Evolutionary conservation across 30 jellyfish, hydroid and myxozoan genomes (phyloP), one percentile per base, ranked within the genome.

Genomic region (Aurelia sp.): DNA sequence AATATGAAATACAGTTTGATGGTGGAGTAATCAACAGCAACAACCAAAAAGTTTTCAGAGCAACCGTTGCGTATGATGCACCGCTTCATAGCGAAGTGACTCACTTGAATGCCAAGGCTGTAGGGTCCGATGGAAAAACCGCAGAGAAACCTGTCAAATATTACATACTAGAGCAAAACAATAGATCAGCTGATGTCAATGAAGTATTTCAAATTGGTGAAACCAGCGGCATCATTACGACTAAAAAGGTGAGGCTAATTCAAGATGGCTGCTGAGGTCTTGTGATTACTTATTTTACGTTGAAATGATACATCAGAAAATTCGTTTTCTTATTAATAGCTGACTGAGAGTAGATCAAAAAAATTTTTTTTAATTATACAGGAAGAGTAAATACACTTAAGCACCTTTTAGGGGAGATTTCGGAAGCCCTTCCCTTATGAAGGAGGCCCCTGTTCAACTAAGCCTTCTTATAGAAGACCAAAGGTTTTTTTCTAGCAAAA

Each of bases 101-200:
- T 47, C 41, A 62, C 52, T 76, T 88, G 73, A 71, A 63, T 23
- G 96, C 96, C 20, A 79, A 61, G 74, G 96, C 92, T 4, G 80
- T 67, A 2, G 80, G 78, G n/a, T 53, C 84, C 3, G 71, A 66
- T 23, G 89, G 89, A 40, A 62, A 63, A 4, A 20, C 74, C 17
- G 96, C 96, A 4, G 73, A 61, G 78, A 79, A 61, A 66, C 85
- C 85, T 3, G 89, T 88, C 23, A 69, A 65, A 62, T 88, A 79
- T 20, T 71, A 71, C 79, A 88, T 88, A 55, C 48, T 88, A 11
- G 81, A 88, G 61, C 90, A 88, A 11, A 71, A 63, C 40, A 88
- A 83, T 73, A 50, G 59, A 13, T 44, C 85, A 4, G 23, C 80
- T n/a, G 67, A 47, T 57, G 73, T 40, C 17, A 62, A 78, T 52